These are phyloP conservation scores for Ailuropoda melanoleuca DNA, from an alignment of 2,113 vertebrate genomes.

Conservation along the genomic window DNA sequence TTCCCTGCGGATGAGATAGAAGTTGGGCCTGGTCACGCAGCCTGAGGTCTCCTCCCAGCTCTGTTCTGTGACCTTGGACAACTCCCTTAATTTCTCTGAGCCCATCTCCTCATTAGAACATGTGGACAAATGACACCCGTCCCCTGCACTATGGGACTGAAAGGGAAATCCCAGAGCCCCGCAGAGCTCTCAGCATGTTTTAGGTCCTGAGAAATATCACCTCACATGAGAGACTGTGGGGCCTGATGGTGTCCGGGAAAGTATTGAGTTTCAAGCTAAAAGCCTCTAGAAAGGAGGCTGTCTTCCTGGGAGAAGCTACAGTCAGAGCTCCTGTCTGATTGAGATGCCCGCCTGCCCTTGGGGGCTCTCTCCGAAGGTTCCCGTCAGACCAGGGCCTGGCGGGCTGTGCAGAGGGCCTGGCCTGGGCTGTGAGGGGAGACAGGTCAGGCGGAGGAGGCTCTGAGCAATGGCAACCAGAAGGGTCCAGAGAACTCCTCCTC, in stretches of 20 bases:
- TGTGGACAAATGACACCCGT: neutral
- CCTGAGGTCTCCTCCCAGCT: neutral
- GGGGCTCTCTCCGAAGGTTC: neutral
- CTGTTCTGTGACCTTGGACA: neutral
- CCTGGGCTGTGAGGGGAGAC: neutral
- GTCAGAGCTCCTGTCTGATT: neutral
- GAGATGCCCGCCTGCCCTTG: neutral
- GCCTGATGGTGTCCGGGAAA: neutral
- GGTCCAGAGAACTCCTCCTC: neutral
- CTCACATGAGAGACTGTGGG: neutral
- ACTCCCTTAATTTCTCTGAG: neutral
- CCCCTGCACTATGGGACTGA: neutral
- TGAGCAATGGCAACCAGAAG: neutral
- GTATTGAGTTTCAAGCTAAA: slow-evolving; percentile 1
- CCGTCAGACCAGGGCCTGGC: neutral
- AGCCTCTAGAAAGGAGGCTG: neutral
- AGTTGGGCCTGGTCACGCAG: neutral
- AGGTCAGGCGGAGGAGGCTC: neutral
- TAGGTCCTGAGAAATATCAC: neutral
- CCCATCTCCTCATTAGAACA: neutral
- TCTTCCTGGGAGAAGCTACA: neutral
- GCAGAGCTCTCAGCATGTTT: neutral
- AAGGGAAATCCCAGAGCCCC: neutral
- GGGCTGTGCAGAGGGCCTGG: neutral
- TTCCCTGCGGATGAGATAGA: neutral